Percentiles rank a stretch among this genome's conserved stretches.
These are phyloP conservation scores for Myotis pilosus DNA, from an alignment of 2,797 vertebrate species.

Conservation along the genomic window DNA sequence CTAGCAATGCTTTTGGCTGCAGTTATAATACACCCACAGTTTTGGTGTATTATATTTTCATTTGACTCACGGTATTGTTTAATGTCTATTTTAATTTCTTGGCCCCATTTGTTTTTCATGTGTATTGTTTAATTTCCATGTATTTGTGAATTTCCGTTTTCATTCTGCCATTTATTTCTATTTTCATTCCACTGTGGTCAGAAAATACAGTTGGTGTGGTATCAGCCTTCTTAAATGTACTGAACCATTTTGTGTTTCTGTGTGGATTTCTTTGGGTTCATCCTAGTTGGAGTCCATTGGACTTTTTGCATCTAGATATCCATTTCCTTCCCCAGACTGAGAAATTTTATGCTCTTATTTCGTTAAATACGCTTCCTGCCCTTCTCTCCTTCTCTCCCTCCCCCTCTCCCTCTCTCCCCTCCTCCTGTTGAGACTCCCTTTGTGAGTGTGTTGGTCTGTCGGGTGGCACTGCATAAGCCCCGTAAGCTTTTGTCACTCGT, in stretches of 20 bases:
- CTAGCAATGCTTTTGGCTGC: not conserved
- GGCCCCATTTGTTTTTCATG: not conserved
- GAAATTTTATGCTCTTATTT: not conserved
- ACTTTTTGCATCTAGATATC: not conserved
- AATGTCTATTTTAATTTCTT: not conserved
- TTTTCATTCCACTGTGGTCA: not conserved
- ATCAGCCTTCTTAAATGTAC: not conserved
- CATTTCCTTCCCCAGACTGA: not conserved
- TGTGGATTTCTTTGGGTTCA: not conserved
- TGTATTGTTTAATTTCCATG: not conserved
- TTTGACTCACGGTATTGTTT: not conserved
- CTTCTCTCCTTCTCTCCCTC: not conserved
- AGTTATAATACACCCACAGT: not conserved
- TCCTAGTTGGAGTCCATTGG: not conserved
- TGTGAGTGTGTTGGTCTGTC: not conserved
- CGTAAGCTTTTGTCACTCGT: not conserved
- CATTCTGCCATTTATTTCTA: not conserved
- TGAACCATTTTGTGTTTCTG: not conserved
- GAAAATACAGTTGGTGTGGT: not conserved
- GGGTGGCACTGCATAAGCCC: not conserved
- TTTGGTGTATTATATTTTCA: not conserved
- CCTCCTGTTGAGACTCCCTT: not conserved
- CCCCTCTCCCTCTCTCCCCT: not conserved
- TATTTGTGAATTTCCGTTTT: not conserved
- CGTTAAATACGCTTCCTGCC: not conserved